phyloP scores from a whole-genome alignment of 2,888 invertebrate species.

The Lycaena phlaeas region DNA sequence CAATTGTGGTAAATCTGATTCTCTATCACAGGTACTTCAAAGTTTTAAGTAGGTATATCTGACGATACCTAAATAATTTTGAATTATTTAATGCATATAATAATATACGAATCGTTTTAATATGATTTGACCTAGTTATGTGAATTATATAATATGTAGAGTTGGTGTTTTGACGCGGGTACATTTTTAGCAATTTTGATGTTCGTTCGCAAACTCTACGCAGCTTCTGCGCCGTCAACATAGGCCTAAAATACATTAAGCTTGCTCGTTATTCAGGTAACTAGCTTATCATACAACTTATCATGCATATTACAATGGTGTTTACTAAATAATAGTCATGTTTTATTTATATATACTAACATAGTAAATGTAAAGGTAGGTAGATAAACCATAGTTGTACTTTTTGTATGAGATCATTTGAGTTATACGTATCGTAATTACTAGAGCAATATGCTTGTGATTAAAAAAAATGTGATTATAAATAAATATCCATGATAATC shows the following conservation, averaged over 20 bases:
- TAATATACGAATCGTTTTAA: no score
- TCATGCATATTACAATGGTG: neutral
- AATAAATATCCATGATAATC: neutral
- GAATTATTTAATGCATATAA: no score
- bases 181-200: neutral
- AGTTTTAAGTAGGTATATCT: no score
- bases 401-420: neutral
- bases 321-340: neutral
- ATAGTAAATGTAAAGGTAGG: neutral
- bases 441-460: neutral
- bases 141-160: no score
- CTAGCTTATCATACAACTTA: neutral
- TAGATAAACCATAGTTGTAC: neutral
- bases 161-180: no score
- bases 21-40: no score
- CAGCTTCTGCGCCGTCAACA: conserved; percentile 17
- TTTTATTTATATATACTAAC: neutral
- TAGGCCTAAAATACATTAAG: conserved; percentile 18
- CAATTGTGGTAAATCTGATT: no score
- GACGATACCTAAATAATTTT: no score
- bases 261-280: neutral
- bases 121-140: no score
- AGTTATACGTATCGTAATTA: neutral
- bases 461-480: neutral
- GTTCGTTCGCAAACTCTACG: conserved; percentile 7